Conservation (phyloP, 2,113 vertebrate genomes). For the Dromaius novaehollandiae region DNA sequence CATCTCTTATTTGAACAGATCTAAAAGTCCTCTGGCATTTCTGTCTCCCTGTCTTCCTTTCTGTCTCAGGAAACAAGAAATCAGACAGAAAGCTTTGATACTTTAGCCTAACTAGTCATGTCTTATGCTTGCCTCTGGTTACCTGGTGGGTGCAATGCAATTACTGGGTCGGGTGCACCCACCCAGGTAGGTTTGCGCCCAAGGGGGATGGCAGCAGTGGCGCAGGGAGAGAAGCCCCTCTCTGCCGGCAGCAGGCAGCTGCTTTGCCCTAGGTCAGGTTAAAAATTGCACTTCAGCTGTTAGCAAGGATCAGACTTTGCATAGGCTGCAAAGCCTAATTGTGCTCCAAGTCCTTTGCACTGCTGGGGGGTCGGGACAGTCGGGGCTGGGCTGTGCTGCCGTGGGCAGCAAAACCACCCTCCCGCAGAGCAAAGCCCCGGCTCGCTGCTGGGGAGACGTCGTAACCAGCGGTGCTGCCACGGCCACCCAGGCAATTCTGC, state of each 20-base stretch:
- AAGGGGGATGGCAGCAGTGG: too few species aligned
- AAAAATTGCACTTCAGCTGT: neutral
- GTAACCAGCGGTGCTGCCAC: neutral
- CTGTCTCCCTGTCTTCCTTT: neutral
- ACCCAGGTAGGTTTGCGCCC: too few species aligned
- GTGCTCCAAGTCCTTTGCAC: neutral
- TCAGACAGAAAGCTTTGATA: neutral
- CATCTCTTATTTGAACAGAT: neutral
- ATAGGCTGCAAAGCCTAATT: neutral
- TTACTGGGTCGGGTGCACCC: neutral
- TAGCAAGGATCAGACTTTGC: neutral
- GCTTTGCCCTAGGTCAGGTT: neutral
- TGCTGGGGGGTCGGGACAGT: too few species aligned
- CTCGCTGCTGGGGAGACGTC: too few species aligned
- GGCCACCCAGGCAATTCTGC: neutral
- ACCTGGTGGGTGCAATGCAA: fast-evolving
- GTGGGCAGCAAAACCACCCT: too few species aligned
- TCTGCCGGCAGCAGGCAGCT: too few species aligned
- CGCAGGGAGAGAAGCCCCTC: too few species aligned
- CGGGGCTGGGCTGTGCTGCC: too few species aligned
- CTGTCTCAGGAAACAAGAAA: too few species aligned
- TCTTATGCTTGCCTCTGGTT: neutral
- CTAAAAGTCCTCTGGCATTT: neutral
- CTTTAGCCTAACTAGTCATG: too few species aligned
- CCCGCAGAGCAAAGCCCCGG: too few species aligned